These are phyloP conservation scores for Shargacucullia verbasci DNA, from an alignment of 2,888 invertebrate species.

Conservation along the genomic window DNA sequence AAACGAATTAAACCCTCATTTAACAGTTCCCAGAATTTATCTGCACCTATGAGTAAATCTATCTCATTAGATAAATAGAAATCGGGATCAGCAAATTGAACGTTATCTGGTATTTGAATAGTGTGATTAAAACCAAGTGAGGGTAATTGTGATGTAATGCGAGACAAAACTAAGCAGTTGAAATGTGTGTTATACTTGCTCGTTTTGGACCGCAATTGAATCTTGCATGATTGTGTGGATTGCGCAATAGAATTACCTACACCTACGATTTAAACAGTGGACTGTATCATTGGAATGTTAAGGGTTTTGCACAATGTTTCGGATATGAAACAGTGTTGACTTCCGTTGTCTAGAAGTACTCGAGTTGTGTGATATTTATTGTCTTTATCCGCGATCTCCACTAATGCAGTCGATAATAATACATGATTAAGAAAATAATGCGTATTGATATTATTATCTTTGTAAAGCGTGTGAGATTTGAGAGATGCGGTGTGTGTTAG, in stretches of 20 bases:
- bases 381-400: slow-evolving; percentile 29
- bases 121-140: slow-evolving; percentile 1
- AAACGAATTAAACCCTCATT: slow-evolving; percentile 9
- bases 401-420: slow-evolving; percentile 48
- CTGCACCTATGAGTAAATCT: slow-evolving; percentile 11
- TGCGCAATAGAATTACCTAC: too few relatives aligned
- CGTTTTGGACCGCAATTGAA: too few relatives aligned
- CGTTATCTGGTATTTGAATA: slow-evolving; percentile 18
- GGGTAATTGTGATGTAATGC: slow-evolving; percentile 26
- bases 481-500: neutral
- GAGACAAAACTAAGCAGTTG: too few relatives aligned
- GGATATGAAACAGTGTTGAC: slow-evolving; percentile 41
- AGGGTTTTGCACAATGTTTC: slow-evolving; percentile 28
- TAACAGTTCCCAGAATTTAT: slow-evolving; percentile 6
- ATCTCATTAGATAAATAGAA: too few relatives aligned
- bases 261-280: too few relatives aligned
- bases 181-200: too few relatives aligned
- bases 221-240: too few relatives aligned
- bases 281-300: slow-evolving; percentile 25
- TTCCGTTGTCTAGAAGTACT: slow-evolving; percentile 44
- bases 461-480: slow-evolving; percentile 10
- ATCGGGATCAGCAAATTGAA: slow-evolving; percentile 8
- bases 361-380: slow-evolving; percentile 37
- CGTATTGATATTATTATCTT: slow-evolving; percentile 3
- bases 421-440: slow-evolving; percentile 12